Evolutionary conservation across 2,797 vertebrate genomes (phyloP).

Genomic region (Cheirogaleus major): DNA sequence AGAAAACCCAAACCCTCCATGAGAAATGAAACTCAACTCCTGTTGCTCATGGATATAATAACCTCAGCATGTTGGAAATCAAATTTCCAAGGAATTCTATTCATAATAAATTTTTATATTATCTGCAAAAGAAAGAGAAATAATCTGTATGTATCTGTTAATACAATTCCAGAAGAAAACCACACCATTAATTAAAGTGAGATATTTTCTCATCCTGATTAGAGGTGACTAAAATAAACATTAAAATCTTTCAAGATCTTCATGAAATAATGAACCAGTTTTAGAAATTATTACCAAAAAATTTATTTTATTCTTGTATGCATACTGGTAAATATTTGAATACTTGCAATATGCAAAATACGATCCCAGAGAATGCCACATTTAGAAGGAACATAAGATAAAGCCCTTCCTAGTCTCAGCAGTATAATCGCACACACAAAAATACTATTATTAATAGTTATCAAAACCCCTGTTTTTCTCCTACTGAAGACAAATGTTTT

Average conservation of each 20-base stretch:
- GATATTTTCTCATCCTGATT: not conserved
- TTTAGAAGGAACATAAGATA: not conserved
- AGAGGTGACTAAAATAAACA: slow-evolving; percentile 29
- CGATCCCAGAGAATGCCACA: not conserved
- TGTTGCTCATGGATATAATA: slow-evolving; percentile 80
- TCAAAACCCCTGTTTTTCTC: not conserved
- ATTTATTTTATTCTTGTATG: not conserved
- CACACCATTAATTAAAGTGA: slow-evolving; percentile 7
- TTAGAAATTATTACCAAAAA: not conserved
- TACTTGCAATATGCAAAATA: not conserved
- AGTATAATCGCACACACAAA: not conserved
- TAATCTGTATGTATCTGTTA: not conserved
- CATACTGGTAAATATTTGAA: not conserved
- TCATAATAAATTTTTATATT: slow-evolving; percentile 86
- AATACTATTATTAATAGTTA: not conserved
- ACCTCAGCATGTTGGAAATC: slow-evolving; percentile 78
- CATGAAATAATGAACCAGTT: not conserved
- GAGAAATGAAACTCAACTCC: slow-evolving; percentile 71
- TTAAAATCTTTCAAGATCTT: not conserved
- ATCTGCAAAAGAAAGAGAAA: slow-evolving; percentile 75
- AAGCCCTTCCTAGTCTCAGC: not conserved
- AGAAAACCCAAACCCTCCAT: slow-evolving; percentile 75
- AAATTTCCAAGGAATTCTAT: slow-evolving; percentile 89
- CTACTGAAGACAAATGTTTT: not conserved
- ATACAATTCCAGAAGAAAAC: slow-evolving; percentile 9